Evolutionary conservation across 2,113 vertebrate genomes (phyloP), one percentile per base, ranked within the genome.

Genomic region (Nibea albiflora): DNA sequence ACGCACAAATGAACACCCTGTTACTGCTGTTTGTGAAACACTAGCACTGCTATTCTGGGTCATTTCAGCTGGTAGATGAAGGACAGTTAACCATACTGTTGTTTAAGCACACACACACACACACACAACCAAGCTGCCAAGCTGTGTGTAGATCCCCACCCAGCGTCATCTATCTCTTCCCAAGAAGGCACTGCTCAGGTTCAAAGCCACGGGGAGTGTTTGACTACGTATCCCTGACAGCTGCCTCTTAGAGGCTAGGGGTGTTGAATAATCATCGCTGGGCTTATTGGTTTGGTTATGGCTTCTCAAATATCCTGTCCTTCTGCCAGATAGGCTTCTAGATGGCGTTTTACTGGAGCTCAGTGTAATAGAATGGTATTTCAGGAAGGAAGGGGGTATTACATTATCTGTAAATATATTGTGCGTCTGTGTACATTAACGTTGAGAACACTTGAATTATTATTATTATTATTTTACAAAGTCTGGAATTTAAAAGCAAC

Each of bases 241-340:
- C 86, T 93, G 92, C 69, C 71, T 89, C 82, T 78, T 26, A 49
- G 24, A 24, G 56, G 58, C 31, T 64, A 20, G 47, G 47, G 44
- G 79, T 82, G 87, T 69, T 90, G 78, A 87, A 85, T 84, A 91
- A 88, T 92, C 88, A 77, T 76, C 50, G 10, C 79, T 64, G 65
- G 50, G 68, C 75, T 89, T 88, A 89, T 85, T 91, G 84, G 85
- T 86, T 89, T 84, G 79, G 87, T 85, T 90, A 90, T 83, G 75
- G 90, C 86, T 78, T 85, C 87, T 91, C 79, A 61, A 74, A 82
- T 91, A 83, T 75, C 84, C 68, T 75, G 58, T 69, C 73, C 66
- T 73, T 88, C 84, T 88, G 81, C 69, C 14, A 78, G 84, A 78
- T 66, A 81, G 57, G 54, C 76, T 83, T 87, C 50, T 64, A 58